Base-by-base conservation (phyloP, 2,888 invertebrate species). In the Yponomeuta malinellus region DNA sequence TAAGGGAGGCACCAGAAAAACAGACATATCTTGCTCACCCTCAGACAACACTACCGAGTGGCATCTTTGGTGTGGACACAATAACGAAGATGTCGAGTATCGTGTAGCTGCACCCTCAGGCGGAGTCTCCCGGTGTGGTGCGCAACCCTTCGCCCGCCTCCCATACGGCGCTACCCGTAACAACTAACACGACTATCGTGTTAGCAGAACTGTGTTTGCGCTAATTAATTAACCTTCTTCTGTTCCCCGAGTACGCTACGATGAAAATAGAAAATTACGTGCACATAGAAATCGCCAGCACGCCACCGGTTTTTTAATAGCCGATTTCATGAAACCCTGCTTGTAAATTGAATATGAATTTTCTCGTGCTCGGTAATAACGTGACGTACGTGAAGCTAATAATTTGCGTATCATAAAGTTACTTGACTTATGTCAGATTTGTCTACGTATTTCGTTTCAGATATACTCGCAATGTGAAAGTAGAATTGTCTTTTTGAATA, bases 151-250 rank as follows among this genome's bases (percentile, higher is more conserved):
- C n/a, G 52, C 59, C 68, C 68, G 12, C 29, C 68, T 10, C 48
- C 23, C 10, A 59, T 12, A 52, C 48, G n/a, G 48, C 12, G 68
- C 52, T 23, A 67, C 68, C 52, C 68, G 37, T 67, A 67, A 68
- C 68, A 68, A 48, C 52, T 68, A 48, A 68, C 68, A 68, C 68
- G 68, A 68, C 68, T 31, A 68, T 68, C 52, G 52, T 68, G 68
- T 68, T 68, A 68, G 68, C 52, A 31, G 52, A 52, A 29, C 68
- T 31, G 29, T 48, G 48, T 68, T 52, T 23, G 23, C 23, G 52
- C 48, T 68, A 68, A 68, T 68, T 68, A 68, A 68, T 68, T 68
- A 68, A 68, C 68, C 68, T 43, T 67, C 52, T 68, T 68, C 33
- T 52, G 68, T 43, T 67, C 31, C 31, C 3, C 65, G 10, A 65